A percentile compares a stretch with the other conserved stretches of the same genome.
Evolutionary conservation across 1,140 invertebrate species (phyloP).

Genomic region (Drosophila hydei): DNA sequence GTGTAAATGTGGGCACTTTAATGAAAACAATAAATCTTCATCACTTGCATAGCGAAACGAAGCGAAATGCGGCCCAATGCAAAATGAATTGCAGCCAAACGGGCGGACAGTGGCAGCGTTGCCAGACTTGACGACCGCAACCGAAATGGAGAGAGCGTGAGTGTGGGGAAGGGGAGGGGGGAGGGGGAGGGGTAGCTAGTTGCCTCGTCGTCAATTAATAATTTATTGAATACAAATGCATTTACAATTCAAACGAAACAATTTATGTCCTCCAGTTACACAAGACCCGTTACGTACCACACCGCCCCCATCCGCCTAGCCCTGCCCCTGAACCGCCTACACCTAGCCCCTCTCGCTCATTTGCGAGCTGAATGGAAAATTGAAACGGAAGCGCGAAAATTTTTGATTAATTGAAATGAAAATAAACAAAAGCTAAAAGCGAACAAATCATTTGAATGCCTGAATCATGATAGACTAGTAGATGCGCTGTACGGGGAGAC

Average conservation of each 20-base stretch:
- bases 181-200: background rate
- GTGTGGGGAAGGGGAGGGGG: background rate
- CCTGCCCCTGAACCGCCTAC: background rate
- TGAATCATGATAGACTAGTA: background rate
- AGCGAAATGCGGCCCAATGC: constrained; percentile 39
- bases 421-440: constrained; percentile 34
- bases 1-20: constrained; percentile 75
- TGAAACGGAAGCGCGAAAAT: constrained; percentile 68
- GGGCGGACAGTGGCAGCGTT: constrained; percentile 21
- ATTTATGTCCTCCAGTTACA: constrained; percentile 50
- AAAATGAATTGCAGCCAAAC: constrained; percentile 27
- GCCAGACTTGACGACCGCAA: constrained; percentile 6
- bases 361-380: constrained; percentile 36
- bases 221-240: constrained; percentile 69
- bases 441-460: background rate
- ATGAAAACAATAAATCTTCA: constrained; percentile 80
- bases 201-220: constrained; percentile 36
- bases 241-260: constrained; percentile 54
- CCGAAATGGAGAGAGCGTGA: too few relatives aligned
- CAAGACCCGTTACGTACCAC: background rate
- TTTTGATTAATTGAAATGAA: constrained; percentile 74
- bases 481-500: constrained; percentile 22
- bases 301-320: background rate
- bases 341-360: background rate
- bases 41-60: constrained; percentile 50